A percentile compares a stretch with the other conserved stretches of the same genome.
phyloP scores from a whole-genome alignment of 1,140 invertebrate species.

The Trachymyrmex cornetzi region DNA sequence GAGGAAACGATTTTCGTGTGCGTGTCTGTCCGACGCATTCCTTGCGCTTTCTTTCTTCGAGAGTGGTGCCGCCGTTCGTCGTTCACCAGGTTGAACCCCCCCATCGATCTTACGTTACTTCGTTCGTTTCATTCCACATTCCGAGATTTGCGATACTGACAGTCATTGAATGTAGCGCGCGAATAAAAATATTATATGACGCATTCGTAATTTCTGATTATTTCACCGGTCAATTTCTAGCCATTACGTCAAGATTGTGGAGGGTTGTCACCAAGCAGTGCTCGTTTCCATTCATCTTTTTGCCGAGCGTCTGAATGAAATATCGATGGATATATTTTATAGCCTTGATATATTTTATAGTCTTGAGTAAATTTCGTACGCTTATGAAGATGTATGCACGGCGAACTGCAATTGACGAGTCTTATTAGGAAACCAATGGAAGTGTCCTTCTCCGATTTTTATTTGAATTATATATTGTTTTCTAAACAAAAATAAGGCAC shows the following conservation, averaged over 20 bases:
- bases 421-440: no score
- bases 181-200: slow-evolving; percentile 31
- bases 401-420: background rate
- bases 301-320: slow-evolving; percentile 29
- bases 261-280: background rate
- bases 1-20: slow-evolving; percentile 32
- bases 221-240: background rate
- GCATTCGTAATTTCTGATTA: slow-evolving; percentile 20
- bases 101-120: background rate
- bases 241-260: background rate
- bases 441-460: no score
- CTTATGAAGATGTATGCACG: slow-evolving; percentile 32
- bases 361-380: slow-evolving; percentile 23
- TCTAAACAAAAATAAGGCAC: no score
- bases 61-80: background rate
- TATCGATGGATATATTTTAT: slow-evolving; percentile 55
- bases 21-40: background rate
- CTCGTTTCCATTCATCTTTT: slow-evolving; percentile 37
- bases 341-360: no score
- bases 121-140: background rate
- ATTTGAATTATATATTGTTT: no score
- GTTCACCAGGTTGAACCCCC: background rate
- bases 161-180: background rate
- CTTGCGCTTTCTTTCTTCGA: background rate
- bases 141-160: background rate